These are phyloP conservation scores for Campylomormyrus numenius DNA, from an alignment of 2,113 vertebrate genomes.

Conservation along the genomic window DNA sequence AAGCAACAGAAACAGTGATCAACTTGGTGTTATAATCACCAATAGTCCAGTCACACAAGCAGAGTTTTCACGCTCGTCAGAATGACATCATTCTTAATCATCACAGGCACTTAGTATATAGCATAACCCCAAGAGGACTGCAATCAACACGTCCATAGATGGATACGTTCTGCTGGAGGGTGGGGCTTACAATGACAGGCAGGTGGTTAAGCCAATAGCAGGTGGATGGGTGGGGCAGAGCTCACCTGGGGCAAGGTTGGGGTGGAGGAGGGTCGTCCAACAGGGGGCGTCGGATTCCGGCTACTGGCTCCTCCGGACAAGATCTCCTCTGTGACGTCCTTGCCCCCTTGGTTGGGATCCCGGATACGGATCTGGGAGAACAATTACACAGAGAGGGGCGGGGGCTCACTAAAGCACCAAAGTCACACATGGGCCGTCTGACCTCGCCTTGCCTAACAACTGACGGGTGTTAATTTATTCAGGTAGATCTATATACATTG, in stretches of 20 bases:
- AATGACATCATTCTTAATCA: neutral
- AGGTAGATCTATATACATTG: neutral
- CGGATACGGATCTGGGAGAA: slow-evolving; percentile 86
- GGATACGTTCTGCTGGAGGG: neutral
- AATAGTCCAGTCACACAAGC: neutral
- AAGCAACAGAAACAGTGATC: neutral
- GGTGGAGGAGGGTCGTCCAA: slow-evolving; percentile 74
- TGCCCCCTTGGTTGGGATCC: slow-evolving; percentile 94
- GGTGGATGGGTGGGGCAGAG: neutral
- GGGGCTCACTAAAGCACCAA: slow-evolving; percentile 46
- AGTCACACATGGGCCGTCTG: slow-evolving; percentile 2
- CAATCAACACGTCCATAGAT: neutral
- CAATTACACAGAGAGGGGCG: slow-evolving; percentile 43
- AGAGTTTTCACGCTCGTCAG: neutral
- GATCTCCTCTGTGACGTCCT: slow-evolving; percentile 96
- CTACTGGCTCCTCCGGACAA: slow-evolving; percentile 90
- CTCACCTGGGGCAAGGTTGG: slow-evolving; percentile 89
- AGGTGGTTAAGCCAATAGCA: neutral
- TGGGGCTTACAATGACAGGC: neutral
- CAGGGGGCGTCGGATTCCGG: slow-evolving; percentile 88
- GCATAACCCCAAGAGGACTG: neutral
- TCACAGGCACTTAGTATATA: neutral
- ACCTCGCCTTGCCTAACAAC: neutral
- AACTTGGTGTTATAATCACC: neutral
- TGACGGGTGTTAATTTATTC: neutral